These are phyloP conservation scores for Harpalus rufipes DNA, from an alignment of 2,888 invertebrate genomes.

Conservation along the genomic window DNA sequence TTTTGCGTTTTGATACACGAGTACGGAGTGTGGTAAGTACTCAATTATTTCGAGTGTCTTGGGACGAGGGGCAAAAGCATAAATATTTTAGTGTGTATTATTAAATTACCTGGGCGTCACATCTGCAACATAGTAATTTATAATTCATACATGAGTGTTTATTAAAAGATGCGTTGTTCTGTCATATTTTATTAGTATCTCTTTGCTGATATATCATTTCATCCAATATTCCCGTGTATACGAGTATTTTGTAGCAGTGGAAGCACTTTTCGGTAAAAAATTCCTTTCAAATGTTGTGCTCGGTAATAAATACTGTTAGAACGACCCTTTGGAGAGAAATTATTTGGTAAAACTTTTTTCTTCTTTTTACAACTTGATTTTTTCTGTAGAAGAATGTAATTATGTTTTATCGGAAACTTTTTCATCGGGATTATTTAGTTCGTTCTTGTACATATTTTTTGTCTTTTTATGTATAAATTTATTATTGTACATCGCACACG, in stretches of 20 bases:
- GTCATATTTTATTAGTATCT: not conserved
- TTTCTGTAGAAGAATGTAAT: not conserved
- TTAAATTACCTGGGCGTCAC: constrained; percentile 5
- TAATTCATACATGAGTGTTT: constrained; percentile 6
- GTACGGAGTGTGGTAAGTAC: not conserved
- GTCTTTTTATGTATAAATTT: no score
- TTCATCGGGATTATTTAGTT: no score
- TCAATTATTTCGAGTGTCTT: constrained; percentile 6
- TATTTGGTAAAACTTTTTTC: not conserved
- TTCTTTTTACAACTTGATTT: not conserved
- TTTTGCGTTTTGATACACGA: not conserved
- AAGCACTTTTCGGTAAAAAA: not conserved
- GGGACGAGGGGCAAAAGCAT: not conserved
- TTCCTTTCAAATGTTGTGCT: not conserved
- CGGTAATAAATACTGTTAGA: not conserved
- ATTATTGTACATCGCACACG: no score
- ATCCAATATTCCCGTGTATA: not conserved
- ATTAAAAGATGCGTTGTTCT: not conserved
- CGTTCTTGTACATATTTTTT: no score
- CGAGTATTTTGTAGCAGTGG: not conserved
- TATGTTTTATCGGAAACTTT: no score
- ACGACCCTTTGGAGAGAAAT: constrained; percentile 1
- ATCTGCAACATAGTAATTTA: not conserved
- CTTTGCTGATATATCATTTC: not conserved
- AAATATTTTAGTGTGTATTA: constrained; percentile 12